These are phyloP conservation scores for Sphecodes monilicornis DNA, from an alignment of 2,888 invertebrate genomes.

Conservation along the genomic window DNA sequence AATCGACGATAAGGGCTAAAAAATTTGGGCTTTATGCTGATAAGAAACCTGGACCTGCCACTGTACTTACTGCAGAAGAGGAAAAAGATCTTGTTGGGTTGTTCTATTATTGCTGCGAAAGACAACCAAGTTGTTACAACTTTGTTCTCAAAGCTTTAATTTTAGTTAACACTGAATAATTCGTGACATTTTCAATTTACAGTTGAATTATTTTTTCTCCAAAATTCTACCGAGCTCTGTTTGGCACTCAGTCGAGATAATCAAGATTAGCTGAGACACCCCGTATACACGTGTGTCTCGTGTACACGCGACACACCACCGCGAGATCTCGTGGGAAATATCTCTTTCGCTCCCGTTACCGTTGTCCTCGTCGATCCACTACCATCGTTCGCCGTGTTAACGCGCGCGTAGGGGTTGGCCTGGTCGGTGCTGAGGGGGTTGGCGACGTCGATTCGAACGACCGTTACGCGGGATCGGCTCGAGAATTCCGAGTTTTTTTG, in stretches of 20 bases:
- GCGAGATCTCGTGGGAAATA: slow-evolving; percentile 5
- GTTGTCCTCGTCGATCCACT: slow-evolving; percentile 18
- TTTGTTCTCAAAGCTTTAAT: no score
- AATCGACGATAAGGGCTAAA: no score
- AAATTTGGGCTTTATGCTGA: no score
- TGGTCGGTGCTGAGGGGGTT: slow-evolving; percentile 19
- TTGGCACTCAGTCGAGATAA: not conserved
- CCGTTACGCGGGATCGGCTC: slow-evolving; percentile 39
- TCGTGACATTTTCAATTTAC: no score
- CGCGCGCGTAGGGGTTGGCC: slow-evolving; percentile 12
- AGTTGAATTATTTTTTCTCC: no score
- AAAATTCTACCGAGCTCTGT: not conserved
- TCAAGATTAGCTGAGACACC: not conserved
- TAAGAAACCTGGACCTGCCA: no score
- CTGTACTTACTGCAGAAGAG: no score
- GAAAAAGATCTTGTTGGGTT: no score
- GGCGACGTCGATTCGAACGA: slow-evolving; percentile 35
- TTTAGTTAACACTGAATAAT: no score
- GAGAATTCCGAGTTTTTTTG: slow-evolving; percentile 52
- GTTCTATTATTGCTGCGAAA: no score
- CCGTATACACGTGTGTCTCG: slow-evolving; percentile 2
- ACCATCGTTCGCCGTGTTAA: not conserved
- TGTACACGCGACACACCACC: not conserved
- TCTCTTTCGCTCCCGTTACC: not conserved
- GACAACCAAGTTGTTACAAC: no score